Conservation (phyloP, 2,113 vertebrate genomes). For the Burhinus bistriatus region DNA sequence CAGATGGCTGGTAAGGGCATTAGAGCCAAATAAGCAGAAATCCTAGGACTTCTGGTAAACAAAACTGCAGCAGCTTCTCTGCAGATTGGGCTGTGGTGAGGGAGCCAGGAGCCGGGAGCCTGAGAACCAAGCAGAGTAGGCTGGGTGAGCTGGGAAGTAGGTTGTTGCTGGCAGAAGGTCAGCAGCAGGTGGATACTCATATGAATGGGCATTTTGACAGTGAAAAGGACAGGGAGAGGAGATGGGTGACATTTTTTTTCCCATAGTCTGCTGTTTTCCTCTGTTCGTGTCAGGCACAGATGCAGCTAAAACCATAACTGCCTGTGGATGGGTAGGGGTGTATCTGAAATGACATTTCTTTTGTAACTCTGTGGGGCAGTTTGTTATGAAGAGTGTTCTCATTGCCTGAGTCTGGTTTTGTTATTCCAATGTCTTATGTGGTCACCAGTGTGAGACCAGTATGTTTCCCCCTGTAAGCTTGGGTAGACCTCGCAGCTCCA, state of each 20-base stretch:
- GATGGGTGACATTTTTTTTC: not conserved
- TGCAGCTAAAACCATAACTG: not conserved
- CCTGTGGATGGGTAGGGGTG: not conserved
- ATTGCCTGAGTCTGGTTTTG: not conserved
- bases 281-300: not conserved
- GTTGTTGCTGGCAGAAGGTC: not conserved
- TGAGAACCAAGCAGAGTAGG: not conserved
- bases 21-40: not conserved
- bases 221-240: not conserved
- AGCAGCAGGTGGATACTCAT: not conserved
- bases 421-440: not conserved
- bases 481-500: not conserved
- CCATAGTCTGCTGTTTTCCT: not conserved
- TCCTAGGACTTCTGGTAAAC: not conserved
- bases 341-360: not conserved
- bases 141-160: not conserved
- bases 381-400: not conserved
- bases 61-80: not conserved
- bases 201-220: not conserved
- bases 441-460: not conserved
- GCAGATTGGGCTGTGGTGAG: not conserved
- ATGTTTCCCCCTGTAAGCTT: fast-evolving
- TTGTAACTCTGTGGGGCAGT: not conserved
- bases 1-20: not conserved
- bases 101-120: not conserved